Evolutionary conservation across 2,888 invertebrate species (phyloP), one percentile per base, ranked within the genome.

Genomic region (Petrophora chlorosata): DNA sequence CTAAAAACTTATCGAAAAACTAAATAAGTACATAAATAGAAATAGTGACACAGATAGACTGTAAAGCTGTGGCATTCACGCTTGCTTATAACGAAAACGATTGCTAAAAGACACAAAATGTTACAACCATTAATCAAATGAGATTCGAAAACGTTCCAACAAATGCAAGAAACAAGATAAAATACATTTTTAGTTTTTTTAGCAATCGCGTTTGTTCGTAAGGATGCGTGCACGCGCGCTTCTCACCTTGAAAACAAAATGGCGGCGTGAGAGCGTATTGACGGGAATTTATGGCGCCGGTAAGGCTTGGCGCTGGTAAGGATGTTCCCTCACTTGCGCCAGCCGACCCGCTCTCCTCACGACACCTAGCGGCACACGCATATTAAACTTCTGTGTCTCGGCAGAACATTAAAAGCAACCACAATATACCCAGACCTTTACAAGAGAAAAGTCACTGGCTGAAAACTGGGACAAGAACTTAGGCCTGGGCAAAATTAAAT

Each of bases 261-360:
- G 87, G 87, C 85, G 88, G 85, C 85, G 86, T 83, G 85, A 85
- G 85, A 86, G 82, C 81, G 77, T 75, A 72, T 81, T 82, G 79
- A 80, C 83, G 82, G 82, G 85, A 74, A 79, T 82, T 50, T 90
- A 90, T 93, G 95, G 95, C 95, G 95, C 95, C 91, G 92, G 97
- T 82, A 90, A 84, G 79, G 89, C 89, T 59, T 87, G 96, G 94
- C 98, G 97, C 94, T 97, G 97, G 94, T 98, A 98, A 92, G 98
- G 98, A 94, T 98, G 98, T 92, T 98, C 97, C 94, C 98, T 94
- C 91, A 95, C 93, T 91, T 96, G 95, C 92, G 95, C 94, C 92
- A 96, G 93, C 91, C 96, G 94, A 82, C 94, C 95, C 91, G 95
- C 94, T 76, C 92, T 92, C 91, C 95, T 94, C 93, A 95, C 95